Evolutionary conservation across 2,113 vertebrate genomes (phyloP), one percentile per base, ranked within the genome.

Genomic region (Apus apus): DNA sequence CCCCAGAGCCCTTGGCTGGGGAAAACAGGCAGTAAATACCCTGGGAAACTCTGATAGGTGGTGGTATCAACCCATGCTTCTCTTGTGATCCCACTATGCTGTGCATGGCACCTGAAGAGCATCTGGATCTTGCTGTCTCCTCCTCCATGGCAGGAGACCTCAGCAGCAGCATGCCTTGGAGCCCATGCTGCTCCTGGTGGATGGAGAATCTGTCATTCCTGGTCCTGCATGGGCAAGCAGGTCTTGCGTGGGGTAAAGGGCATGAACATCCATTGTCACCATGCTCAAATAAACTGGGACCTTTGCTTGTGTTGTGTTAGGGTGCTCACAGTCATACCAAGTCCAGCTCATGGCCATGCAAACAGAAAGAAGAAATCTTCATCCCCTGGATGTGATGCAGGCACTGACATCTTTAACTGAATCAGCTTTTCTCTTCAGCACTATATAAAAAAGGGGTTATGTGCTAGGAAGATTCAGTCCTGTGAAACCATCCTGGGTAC

Each of bases 71-170:
- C 32, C 60, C 40, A 23, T 0, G 4, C 32, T 65, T 26, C 6
- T 4, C 17, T 13, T 48, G n/a, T 26, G 36, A 32, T 14, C 76
- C 74, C 1, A 6, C 85, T 72, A 80, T 0, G 0, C 46, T 17
- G 19, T 13, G 6, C n/a, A 4, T 0, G 6, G 61, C 4, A 2
- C 67, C 67, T 25, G 43, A 14, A 36, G 38, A 77, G 51, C 65
- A 46, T 20, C 65, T 54, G 0, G 1, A 19, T 20, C n/a, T 62
- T 9, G 0, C 11, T 43, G 3, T 13, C 43, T 58, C 57, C 40
- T 84, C 16, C 60, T 91, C 19, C 40, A 3, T 2, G 18, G 40
- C 48, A 81, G 61, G 19, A 81, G 40, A 54, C 2, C 36, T 58
- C 3, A 2, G 5, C 29, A 71, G 57, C 70, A 90, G 30, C 20